Evolutionary conservation across 1,140 invertebrate genomes (phyloP), one percentile per base, ranked within the genome.

Genomic region (Ridgeia piscesae): DNA sequence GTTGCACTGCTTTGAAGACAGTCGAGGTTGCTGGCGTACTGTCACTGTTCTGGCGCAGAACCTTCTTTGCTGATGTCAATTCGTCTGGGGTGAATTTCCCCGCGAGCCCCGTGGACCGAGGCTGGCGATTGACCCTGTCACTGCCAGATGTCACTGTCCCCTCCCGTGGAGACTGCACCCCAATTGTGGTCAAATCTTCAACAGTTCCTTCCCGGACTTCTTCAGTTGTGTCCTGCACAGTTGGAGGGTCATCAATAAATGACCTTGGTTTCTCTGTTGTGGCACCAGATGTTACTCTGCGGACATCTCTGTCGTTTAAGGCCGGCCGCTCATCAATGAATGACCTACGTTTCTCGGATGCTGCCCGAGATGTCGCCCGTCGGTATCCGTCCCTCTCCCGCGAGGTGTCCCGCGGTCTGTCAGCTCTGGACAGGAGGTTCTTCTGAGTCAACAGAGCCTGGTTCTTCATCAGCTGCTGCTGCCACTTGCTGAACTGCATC

Each of bases 401-500:
- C 2, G 58, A 77, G 2, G 58, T 77, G 27, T 77, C 58, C 27
- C 58, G 58, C 27, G 58, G 58, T 77, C 58, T 77, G 58, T 77
- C 17, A 21, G 11, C 27, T 0, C 27, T 77, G 2, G 17, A 21
- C 58, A 77, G 27, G 2, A 77, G 58, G 27, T 77, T 77, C 34
- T 91, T 91, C 48, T 35, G 34, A 27, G 93, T 93, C 91, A 94
- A 91, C 89, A 94, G 89, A 33, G 33, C 92, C 92, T 95, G 94
- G 92, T 94, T 94, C 42, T 35, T 77, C 48, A 93, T 33, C 35
- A 94, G 91, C 91, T 94, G 94, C 77, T 94, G 93, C 92, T 94
- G 94, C 94, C 94, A 94, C 91, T 93, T 92, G 31, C 94, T 88
- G 89, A 95, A 94, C 92, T 95, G 93, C 33, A 33, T 34, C 50